phyloP scores from a whole-genome alignment of 1,140 invertebrate genomes.

The Limonius californicus region DNA sequence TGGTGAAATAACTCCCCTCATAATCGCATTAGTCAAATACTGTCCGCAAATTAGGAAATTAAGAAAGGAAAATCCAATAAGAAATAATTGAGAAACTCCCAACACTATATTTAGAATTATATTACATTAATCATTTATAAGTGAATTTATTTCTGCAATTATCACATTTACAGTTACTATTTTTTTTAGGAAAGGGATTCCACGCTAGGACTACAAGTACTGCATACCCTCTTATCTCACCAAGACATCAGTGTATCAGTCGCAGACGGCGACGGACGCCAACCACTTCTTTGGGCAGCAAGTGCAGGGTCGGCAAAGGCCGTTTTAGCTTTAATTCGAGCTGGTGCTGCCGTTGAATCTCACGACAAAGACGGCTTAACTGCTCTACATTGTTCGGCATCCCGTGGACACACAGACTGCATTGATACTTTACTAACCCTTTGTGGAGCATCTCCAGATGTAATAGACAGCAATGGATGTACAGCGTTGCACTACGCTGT shows the following conservation, averaged over 20 bases:
- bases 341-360: conserved; percentile 73
- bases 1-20: too few relatives aligned
- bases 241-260: conserved; percentile 76
- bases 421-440: conserved; percentile 86
- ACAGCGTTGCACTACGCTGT: conserved; percentile 95
- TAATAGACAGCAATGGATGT: conserved; percentile 86
- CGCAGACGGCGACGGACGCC: conserved; percentile 84
- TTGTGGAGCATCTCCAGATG: conserved; percentile 81
- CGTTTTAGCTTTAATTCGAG: conserved; percentile 79
- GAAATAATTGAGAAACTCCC: too few relatives aligned
- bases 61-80: too few relatives aligned
- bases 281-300: conserved; percentile 94
- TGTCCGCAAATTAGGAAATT: too few relatives aligned
- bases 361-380: conserved; percentile 81
- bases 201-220: conserved; percentile 70
- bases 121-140: too few relatives aligned
- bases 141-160: too few relatives aligned
- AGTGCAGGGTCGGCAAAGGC: conserved; percentile 92
- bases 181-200: conserved; percentile 42
- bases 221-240: conserved; percentile 77
- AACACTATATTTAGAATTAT: too few relatives aligned
- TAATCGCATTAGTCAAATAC: too few relatives aligned
- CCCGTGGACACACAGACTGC: conserved; percentile 89
- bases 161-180: too few relatives aligned
- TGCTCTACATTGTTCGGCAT: conserved; percentile 94